These are phyloP conservation scores for Philereme transversata DNA, from an alignment of 2,888 invertebrate species.

Conservation along the genomic window DNA sequence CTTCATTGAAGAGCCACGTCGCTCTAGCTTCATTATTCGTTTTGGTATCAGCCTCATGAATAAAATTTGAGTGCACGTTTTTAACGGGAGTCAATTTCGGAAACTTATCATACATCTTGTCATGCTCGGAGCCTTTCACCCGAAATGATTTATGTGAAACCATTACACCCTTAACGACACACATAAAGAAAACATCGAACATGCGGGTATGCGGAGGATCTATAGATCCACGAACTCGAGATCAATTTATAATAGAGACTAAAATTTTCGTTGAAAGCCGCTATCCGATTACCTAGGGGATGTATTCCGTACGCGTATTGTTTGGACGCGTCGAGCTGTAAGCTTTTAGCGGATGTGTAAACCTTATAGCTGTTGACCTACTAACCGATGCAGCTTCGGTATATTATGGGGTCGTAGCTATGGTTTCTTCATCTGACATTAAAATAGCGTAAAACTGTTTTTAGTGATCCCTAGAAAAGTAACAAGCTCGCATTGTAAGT, in stretches of 20 bases:
- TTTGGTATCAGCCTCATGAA: slow-evolving; percentile 25
- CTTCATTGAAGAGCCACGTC: not conserved
- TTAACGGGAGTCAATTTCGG: slow-evolving; percentile 25
- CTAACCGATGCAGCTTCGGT: not conserved
- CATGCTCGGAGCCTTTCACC: slow-evolving; percentile 30
- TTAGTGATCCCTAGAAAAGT: too few species aligned
- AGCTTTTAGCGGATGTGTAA: slow-evolving; percentile 36
- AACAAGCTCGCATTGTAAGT: too few species aligned
- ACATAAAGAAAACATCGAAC: slow-evolving; percentile 45
- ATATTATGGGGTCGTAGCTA: too few species aligned
- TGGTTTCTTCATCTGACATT: too few species aligned
- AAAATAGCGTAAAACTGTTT: too few species aligned
- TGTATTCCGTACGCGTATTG: slow-evolving; percentile 62
- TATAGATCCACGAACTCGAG: slow-evolving; percentile 59
- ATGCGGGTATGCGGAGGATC: slow-evolving; percentile 53
- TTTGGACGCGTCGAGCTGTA: slow-evolving; percentile 43
- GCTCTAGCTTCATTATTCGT: slow-evolving; percentile 8
- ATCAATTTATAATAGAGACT: slow-evolving; percentile 70
- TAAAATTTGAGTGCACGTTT: slow-evolving; percentile 31
- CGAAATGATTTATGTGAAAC: slow-evolving; percentile 43
- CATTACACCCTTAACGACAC: slow-evolving; percentile 42
- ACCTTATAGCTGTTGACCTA: slow-evolving; percentile 1
- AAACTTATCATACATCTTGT: slow-evolving; percentile 33
- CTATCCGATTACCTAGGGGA: slow-evolving; percentile 72
- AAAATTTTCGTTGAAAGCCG: slow-evolving; percentile 71